These are phyloP conservation scores for Heliconius sara DNA, from an alignment of 2,888 invertebrate genomes.

Conservation along the genomic window DNA sequence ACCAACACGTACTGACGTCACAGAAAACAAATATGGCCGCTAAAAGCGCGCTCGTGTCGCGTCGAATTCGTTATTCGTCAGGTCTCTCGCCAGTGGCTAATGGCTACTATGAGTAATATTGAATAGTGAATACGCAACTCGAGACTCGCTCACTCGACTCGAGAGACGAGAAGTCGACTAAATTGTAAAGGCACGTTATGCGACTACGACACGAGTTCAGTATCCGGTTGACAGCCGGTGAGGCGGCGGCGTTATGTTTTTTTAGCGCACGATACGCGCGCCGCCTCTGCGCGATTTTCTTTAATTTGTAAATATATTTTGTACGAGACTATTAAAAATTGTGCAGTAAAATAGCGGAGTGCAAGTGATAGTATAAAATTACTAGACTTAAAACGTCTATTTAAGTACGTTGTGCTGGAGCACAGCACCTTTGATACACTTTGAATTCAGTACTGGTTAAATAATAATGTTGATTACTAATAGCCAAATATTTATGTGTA, in stretches of 20 bases:
- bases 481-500: slow-evolving; percentile 48
- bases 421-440: slow-evolving; percentile 67
- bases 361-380: slow-evolving; percentile 48
- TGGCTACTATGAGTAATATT: slow-evolving; percentile 51
- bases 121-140: slow-evolving; percentile 59
- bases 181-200: slow-evolving; percentile 25
- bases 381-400: slow-evolving; percentile 46
- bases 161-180: slow-evolving; percentile 48
- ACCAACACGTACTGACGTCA: slow-evolving; percentile 64
- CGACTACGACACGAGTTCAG: slow-evolving; percentile 65
- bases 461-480: slow-evolving; percentile 45
- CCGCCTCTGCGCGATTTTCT: slow-evolving; percentile 80
- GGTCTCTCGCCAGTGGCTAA: slow-evolving; percentile 51
- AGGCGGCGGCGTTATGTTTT: slow-evolving; percentile 75
- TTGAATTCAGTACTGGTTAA: slow-evolving; percentile 51
- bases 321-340: slow-evolving; percentile 60
- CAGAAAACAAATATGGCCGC: slow-evolving; percentile 70
- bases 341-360: slow-evolving; percentile 59
- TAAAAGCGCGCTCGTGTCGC: slow-evolving; percentile 69
- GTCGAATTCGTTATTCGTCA: slow-evolving; percentile 45
- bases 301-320: slow-evolving; percentile 73
- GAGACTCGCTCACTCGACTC: slow-evolving; percentile 54
- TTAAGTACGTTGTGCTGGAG: slow-evolving; percentile 52
- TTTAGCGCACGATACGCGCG: slow-evolving; percentile 66
- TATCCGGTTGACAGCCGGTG: slow-evolving; percentile 83